Base-by-base conservation (phyloP, 1,140 invertebrate genomes). In the Nephila pilipes region DNA sequence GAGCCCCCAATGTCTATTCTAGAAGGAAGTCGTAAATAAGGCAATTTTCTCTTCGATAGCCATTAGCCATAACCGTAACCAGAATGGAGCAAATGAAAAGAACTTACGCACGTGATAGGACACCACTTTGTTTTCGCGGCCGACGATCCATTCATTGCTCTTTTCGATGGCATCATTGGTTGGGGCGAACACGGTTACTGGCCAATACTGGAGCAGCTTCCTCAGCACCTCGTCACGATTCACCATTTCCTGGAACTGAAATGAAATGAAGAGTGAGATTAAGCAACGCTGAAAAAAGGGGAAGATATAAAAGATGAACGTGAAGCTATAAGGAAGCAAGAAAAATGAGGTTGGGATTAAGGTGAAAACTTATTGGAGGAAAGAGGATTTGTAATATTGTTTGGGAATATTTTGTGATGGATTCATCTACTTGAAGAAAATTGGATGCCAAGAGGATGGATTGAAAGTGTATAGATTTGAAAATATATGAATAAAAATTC, bases 121-220 rank as follows among this genome's bases (percentile, higher is more conserved):
- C 20, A 85, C 91, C 55, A 94, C 65, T 94, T 94, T 75, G 54
- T 93, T 89, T 38, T 93, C 81, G 69, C 83, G 79, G 20, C 94
- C 88, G 25, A 81, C 63, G 16, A 90, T 90, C 83, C 92, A 93
- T 32, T 93, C 88, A 18, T 87, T 65, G 63, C 90, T 93, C 54
- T 83, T 85, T 10, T 90, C 92, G 32, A 95, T 94, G 58, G 94
- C 94, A 0, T 93, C 93, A 75, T 95, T 94, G n/a, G 94, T 95
- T 14, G 94, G 94, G 1, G 94, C 94, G 90, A 95, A 95, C 20
- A 95, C 79, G 22, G 94, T 95, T 0, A 94, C 83, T 18, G 83
- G 83, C 69, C 94, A 92, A 8, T 94, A 88, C 55, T 94, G 92
- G 10, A 95, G 54, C 32, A 94, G 80, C 32, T 93, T 85, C 20